Evolutionary conservation across 2,113 vertebrate species (phyloP).

Genomic region (Arizona elegans): DNA sequence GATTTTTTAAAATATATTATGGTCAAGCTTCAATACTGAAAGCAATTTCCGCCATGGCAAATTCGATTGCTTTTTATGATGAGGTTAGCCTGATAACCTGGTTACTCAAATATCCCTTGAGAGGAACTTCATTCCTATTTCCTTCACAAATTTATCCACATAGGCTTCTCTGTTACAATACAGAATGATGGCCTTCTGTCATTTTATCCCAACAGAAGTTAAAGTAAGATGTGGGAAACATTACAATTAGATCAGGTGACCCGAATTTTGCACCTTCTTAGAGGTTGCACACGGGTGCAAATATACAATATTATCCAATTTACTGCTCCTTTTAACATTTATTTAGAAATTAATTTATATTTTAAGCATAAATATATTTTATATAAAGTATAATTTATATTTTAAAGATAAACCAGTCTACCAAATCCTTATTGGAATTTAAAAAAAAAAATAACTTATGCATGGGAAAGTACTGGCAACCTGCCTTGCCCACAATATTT

Average conservation of each 20-base stretch:
- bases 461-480: constrained; percentile 6
- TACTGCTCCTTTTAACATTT: constrained; percentile 10
- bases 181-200: neutral
- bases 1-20: neutral
- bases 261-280: neutral
- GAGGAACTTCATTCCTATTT: neutral
- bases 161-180: neutral
- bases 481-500: constrained; percentile 41
- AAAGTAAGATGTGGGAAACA: neutral
- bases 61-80: neutral
- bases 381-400: constrained; percentile 16
- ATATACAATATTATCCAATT: neutral
- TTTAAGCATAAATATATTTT: constrained; percentile 41
- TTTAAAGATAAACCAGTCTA: constrained; percentile 39
- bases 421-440: neutral
- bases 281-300: neutral
- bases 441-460: constrained; percentile 1
- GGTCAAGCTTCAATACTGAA: neutral
- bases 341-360: constrained; percentile 36
- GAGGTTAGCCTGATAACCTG: neutral
- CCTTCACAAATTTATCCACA: neutral
- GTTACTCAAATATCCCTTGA: neutral
- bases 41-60: neutral
- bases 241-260: neutral
- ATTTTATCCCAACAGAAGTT: neutral